These are phyloP conservation scores for Spisula subtruncata DNA, from an alignment of 2,888 invertebrate genomes.

Conservation along the genomic window DNA sequence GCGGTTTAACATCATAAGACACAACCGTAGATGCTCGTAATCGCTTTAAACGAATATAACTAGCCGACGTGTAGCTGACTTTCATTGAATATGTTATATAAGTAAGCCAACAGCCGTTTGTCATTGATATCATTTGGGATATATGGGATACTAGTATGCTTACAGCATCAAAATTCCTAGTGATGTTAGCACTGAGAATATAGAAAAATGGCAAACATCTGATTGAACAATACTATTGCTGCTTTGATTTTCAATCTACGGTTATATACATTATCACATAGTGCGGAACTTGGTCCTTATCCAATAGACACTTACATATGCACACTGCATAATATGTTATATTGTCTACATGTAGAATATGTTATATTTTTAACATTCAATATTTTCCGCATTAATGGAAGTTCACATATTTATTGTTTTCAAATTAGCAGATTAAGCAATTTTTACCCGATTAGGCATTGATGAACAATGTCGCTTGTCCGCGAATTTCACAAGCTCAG, in stretches of 20 bases:
- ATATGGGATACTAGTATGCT: background rate
- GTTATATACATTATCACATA: too few species aligned
- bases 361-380: too few species aligned
- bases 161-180: background rate
- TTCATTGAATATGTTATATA: background rate
- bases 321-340: too few species aligned
- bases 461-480: too few species aligned
- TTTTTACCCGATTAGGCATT: too few species aligned
- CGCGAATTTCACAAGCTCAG: too few species aligned
- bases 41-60: slow-evolving; percentile 7
- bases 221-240: background rate
- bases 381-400: too few species aligned
- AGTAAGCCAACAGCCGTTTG: background rate
- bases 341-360: too few species aligned
- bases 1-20: background rate
- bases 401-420: too few species aligned
- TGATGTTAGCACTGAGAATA: background rate
- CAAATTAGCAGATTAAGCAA: too few species aligned
- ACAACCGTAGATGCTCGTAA: background rate
- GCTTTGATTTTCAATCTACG: background rate
- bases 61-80: background rate
- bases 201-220: slow-evolving; percentile 1
- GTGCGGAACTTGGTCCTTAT: too few species aligned
- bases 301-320: too few species aligned
- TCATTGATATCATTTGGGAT: background rate